Conservation (phyloP, 2,797 vertebrate species). For the Esox lucius region DNA sequence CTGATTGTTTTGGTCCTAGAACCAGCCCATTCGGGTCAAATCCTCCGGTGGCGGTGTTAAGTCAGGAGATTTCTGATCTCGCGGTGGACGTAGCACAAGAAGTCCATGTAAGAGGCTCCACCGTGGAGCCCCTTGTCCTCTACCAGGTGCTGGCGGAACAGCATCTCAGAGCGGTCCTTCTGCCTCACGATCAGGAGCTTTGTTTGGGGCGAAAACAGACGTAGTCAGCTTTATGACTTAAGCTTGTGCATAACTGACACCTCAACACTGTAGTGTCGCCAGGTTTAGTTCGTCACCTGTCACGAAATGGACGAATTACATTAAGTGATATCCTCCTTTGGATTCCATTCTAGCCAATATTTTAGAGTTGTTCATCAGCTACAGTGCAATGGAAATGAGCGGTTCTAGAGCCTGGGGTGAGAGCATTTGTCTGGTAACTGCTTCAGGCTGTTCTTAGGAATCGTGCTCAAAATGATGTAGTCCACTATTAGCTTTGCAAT, state of each 20-base stretch:
- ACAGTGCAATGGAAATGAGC: too few species aligned
- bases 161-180: conserved; percentile 85
- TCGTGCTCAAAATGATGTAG: too few species aligned
- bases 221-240: not conserved
- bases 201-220: not conserved
- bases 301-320: not conserved
- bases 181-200: conserved; percentile 90
- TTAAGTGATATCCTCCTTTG: too few species aligned
- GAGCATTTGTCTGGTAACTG: too few species aligned
- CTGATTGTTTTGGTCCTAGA: not conserved
- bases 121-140: conserved; percentile 92
- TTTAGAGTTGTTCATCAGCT: too few species aligned
- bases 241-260: not conserved
- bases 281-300: not conserved
- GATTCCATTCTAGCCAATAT: too few species aligned
- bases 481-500: too few species aligned
- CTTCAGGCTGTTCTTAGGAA: too few species aligned
- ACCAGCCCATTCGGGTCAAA: not conserved
- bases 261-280: not conserved
- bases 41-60: conserved; percentile 61
- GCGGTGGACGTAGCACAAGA: conserved; percentile 90
- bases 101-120: conserved; percentile 91
- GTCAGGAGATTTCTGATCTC: conserved; percentile 94
- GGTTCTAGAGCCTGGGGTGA: too few species aligned
- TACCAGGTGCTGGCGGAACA: conserved; percentile 90